Base-by-base conservation (phyloP, 2,888 invertebrate genomes). In the Formica aserva region DNA sequence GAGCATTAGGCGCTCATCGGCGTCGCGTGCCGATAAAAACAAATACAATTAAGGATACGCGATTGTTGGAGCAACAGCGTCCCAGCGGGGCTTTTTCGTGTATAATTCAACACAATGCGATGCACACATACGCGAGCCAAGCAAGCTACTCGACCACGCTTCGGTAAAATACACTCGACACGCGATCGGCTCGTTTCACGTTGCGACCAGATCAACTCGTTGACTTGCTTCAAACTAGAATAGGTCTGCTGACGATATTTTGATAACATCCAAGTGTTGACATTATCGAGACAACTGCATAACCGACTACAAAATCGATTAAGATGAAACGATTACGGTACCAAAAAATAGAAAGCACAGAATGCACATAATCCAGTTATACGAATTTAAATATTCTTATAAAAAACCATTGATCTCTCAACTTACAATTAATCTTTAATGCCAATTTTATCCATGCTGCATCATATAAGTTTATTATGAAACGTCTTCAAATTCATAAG, bases 51-150 rank as follows among this genome's bases (percentile, higher is more conserved):
- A 18, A 48, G 67, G 11, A 45, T 60, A 35, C 32, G 48, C 29
- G 60, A 62, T 63, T n/a, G 38, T 29, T 35, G 52, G 35, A 32
- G 26, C 57, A 72, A 85, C 72, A 57, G 52, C 71, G 57, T 72
- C 55, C 85, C 48, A 72, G 22, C 29, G 80, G 76, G 76, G 66
- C n/a, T n/a, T 77, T 67, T 78, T 78, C 82, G 35, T 26, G n/a
- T 52, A 29, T 52, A 82, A 84, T 76, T 57, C 62, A 65, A 38
- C 26, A 65, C 48, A 75, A 84, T 76, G 11, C 62, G 15, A 48
- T 35, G 63, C 81, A 60, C 2, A n/a, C 18, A 52, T n/a, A 52
- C 62, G 71, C 41, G 72, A 72, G 22, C 62, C 52, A 65, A 67
- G 63, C 71, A 85, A 81, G 45, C 78, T 71, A 57, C 38, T 72